These are phyloP conservation scores for Melanostoma mellinum DNA, from an alignment of 2,888 invertebrate species.

Conservation along the genomic window DNA sequence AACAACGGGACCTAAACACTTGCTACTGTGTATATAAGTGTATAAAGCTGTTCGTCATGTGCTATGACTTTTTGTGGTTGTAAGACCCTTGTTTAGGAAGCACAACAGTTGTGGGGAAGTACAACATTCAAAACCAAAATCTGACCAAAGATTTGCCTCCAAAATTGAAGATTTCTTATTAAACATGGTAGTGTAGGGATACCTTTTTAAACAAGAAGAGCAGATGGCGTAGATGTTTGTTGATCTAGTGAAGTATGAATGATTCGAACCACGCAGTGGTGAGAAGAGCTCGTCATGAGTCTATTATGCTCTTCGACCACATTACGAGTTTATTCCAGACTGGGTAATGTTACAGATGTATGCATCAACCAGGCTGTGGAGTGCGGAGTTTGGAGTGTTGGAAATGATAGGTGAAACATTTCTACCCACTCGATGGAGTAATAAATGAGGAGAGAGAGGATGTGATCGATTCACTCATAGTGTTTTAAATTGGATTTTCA, in stretches of 20 bases:
- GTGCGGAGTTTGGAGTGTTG: not conserved
- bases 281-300: constrained; percentile 49
- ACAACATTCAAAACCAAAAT: constrained; percentile 59
- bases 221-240: constrained; percentile 63
- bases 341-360: constrained; percentile 41
- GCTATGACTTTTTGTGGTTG: constrained; percentile 69
- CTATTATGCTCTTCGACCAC: constrained; percentile 61
- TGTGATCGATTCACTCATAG: constrained; percentile 62
- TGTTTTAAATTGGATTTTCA: constrained; percentile 61
- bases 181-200: constrained; percentile 34
- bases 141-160: constrained; percentile 61
- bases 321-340: constrained; percentile 46
- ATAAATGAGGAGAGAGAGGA: constrained; percentile 23
- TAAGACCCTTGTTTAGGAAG: constrained; percentile 46
- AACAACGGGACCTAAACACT: constrained; percentile 34
- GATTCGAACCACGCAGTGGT: constrained; percentile 32
- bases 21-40: constrained; percentile 20
- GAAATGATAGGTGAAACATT: too few relatives aligned
- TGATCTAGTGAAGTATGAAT: constrained; percentile 60
- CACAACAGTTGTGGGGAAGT: constrained; percentile 13
- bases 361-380: constrained; percentile 41
- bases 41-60: constrained; percentile 60
- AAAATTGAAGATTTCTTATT: constrained; percentile 58
- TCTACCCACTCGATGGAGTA: constrained; percentile 17
- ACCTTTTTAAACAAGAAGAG: constrained; percentile 39